Base-by-base conservation (phyloP, 2,797 vertebrate species). In the Sternarchorhynchus goeldii region DNA sequence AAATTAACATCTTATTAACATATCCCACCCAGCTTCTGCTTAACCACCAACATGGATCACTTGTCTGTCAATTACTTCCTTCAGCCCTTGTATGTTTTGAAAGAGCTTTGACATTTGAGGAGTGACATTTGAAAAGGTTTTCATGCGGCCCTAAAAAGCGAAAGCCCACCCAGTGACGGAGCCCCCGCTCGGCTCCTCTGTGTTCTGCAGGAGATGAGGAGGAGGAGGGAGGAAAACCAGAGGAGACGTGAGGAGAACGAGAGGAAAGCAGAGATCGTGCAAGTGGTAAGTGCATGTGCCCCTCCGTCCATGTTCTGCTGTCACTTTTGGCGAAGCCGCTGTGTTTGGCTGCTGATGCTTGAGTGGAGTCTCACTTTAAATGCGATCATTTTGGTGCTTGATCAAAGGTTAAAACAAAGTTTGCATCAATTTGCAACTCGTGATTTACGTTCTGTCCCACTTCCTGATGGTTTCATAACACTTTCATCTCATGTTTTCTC, bases 241-340 rank as follows among this genome's bases (percentile, higher is more conserved):
- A 96, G 82, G 73, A 93, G 96, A 8, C 92, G 95, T 0, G 90
- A 91, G 55, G 96, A 96, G 85, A 99, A 98, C 0, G 95, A 97
- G 81, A 90, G 94, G 75, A 97, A 94, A 86, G 92, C 95, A 0
- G 96, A 98, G 87, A 88, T 98, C 0, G 96, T 98, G 17, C 96
- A 99, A 94, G 96, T 99, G 95, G 97, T 98, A 90, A 83, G 96
- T 31, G 56, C 6, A 5, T 17, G 4, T 5, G 16, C 25, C 25
- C 25, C 25, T 1, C 58, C 29, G 45, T n/a, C 20, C 6, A 20
- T 14, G 21, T 16, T 58, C 31, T 25, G 6, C 5, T 2, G 4
- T 41, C 14, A 18, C 2, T 17, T 17, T 36, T 66, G 20, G 2
- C 12, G 2, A 36, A 50, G 14, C 45, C 8, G 2, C 8, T 50